phyloP scores from a whole-genome alignment of 2,113 vertebrate species.

The Malurus alboscapulatus region DNA sequence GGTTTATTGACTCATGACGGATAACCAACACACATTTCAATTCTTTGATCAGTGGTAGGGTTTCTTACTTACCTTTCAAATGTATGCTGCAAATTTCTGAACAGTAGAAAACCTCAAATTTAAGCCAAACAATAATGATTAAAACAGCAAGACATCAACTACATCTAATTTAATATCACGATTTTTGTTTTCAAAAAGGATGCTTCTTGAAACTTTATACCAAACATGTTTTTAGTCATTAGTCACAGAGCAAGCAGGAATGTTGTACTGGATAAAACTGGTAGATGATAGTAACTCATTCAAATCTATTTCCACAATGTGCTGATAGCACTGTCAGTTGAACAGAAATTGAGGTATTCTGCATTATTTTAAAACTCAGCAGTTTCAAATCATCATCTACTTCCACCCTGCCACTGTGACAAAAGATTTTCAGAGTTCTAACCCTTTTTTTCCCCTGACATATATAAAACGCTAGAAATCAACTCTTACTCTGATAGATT shows the following conservation, averaged over 20 bases:
- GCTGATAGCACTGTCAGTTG: neutral
- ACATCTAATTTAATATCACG: neutral
- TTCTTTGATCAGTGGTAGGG: constrained; percentile 13
- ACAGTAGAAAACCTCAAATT: neutral
- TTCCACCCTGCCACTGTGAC: neutral
- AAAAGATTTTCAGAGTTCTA: neutral
- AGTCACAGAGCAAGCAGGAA: neutral
- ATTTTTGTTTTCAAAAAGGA: neutral
- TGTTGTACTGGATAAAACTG: neutral
- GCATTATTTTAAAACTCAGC: neutral
- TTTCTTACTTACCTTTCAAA: neutral
- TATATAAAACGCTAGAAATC: neutral
- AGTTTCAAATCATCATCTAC: neutral
- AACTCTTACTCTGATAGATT: neutral
- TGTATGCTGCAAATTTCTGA: neutral
- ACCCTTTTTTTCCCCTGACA: fast-evolving
- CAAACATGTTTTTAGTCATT: fast-evolving
- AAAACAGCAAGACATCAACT: neutral
- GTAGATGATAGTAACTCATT: neutral
- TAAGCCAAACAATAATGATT: neutral
- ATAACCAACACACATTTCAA: neutral
- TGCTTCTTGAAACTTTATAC: neutral
- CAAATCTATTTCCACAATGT: neutral
- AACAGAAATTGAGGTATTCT: neutral
- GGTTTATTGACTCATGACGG: neutral